Evolutionary conservation across 2,888 invertebrate species (phyloP).

Genomic region (Pardosa pseudoannulata): DNA sequence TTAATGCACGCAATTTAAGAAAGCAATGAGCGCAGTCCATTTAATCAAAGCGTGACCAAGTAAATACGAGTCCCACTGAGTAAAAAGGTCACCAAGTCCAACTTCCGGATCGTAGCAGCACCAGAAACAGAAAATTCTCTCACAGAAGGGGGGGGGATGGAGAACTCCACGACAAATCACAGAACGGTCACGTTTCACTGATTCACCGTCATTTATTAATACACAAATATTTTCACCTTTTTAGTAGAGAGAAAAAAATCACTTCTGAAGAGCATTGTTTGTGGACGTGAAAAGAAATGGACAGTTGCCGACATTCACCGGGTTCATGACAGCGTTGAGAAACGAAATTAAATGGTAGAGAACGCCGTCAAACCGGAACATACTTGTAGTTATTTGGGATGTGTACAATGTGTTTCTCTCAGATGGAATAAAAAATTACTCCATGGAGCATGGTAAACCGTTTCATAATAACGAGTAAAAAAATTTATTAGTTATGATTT

Average conservation of each 20-base stretch:
- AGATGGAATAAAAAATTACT: neutral
- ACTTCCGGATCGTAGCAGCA: neutral
- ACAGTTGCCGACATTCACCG: conserved; percentile 19
- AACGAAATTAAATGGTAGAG: conserved; percentile 36
- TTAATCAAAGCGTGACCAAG: conserved; percentile 33
- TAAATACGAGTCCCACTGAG: neutral
- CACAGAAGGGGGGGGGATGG: too few species aligned
- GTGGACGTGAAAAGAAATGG: conserved; percentile 21
- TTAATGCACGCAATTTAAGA: neutral
- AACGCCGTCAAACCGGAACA: conserved; percentile 24
- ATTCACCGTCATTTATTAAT: neutral
- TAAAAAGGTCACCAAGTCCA: conserved; percentile 6
- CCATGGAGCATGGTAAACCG: conserved; percentile 21
- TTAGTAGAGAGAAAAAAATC: neutral
- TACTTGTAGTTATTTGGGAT: neutral
- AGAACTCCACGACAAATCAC: neutral
- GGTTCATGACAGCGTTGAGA: conserved; percentile 25
- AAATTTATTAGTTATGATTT: neutral
- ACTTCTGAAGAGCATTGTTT: too few species aligned
- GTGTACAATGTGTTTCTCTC: conserved; percentile 2
- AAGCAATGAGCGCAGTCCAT: conserved; percentile 12
- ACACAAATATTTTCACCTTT: neutral
- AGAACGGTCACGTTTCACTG: neutral
- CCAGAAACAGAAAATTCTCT: neutral
- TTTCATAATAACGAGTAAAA: conserved; percentile 40